Evolutionary conservation across 2,113 vertebrate genomes (phyloP).

Genomic region (Galemys pyrenaicus): DNA sequence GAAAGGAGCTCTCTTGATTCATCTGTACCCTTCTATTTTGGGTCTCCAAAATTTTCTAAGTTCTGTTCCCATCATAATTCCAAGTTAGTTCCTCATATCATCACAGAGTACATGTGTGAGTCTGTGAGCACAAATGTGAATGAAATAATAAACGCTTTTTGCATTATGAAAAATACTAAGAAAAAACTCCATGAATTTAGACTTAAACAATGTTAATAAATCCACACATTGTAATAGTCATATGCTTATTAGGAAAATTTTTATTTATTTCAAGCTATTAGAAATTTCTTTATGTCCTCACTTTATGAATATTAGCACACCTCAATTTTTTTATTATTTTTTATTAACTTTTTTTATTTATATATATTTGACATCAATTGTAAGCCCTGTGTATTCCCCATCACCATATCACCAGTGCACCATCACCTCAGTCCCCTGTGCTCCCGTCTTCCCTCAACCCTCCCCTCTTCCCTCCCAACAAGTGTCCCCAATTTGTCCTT

Average conservation of each 20-base stretch:
- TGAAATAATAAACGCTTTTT: not conserved
- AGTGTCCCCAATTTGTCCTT: no score
- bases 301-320: not conserved
- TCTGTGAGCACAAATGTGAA: not conserved
- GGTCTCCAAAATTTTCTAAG: not conserved
- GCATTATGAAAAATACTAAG: not conserved
- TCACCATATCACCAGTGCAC: no score
- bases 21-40: not conserved
- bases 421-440: no score
- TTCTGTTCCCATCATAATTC: not conserved
- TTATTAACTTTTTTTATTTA: no score
- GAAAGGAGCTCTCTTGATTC: not conserved
- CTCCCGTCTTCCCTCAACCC: no score
- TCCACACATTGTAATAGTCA: not conserved
- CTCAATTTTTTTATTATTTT: no score
- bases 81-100: not conserved
- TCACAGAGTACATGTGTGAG: not conserved
- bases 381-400: no score
- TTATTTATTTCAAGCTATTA: not conserved
- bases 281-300: not conserved
- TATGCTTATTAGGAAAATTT: not conserved
- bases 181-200: not conserved
- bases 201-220: no score
- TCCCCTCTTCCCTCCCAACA: no score
- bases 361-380: no score